Evolutionary conservation across 1,140 invertebrate species (phyloP).

Genomic region (Magallana ariakensis): DNA sequence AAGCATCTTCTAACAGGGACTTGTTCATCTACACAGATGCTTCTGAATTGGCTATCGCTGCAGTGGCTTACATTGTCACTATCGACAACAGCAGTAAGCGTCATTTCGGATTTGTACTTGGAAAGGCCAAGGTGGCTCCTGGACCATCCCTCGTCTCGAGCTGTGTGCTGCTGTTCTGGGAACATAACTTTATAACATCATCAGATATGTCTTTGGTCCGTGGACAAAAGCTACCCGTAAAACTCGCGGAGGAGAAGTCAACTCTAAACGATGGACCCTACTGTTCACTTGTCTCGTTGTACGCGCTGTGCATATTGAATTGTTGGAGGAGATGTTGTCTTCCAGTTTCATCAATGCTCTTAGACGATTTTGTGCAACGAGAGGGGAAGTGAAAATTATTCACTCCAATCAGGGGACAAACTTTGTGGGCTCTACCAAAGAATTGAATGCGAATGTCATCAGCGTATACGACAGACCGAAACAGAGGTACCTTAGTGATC

Average conservation of each 20-base stretch:
- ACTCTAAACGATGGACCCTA: neutral
- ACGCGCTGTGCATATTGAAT: neutral
- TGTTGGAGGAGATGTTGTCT: neutral
- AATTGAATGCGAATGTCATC: too few species aligned
- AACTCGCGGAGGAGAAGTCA: neutral
- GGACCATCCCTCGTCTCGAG: neutral
- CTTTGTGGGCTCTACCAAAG: conserved; percentile 2
- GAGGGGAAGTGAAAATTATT: neutral
- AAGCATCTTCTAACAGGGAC: neutral
- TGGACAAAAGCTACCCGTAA: neutral
- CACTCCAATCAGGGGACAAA: neutral
- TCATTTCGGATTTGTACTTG: conserved; percentile 10
- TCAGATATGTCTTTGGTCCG: too few species aligned
- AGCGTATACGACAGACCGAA: too few species aligned
- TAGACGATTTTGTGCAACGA: too few species aligned
- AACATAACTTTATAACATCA: too few species aligned
- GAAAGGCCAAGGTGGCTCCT: conserved; percentile 9
- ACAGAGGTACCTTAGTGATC: too few species aligned
- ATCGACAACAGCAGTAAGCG: neutral
- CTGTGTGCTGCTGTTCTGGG: neutral
- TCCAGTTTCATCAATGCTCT: too few species aligned
- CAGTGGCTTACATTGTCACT: conserved; percentile 16
- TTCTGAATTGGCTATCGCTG: conserved; percentile 17
- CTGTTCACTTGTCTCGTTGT: neutral
- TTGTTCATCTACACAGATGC: conserved; percentile 37